Base-by-base conservation (phyloP, 2,113 vertebrate species). In the Petroica traversi region DNA sequence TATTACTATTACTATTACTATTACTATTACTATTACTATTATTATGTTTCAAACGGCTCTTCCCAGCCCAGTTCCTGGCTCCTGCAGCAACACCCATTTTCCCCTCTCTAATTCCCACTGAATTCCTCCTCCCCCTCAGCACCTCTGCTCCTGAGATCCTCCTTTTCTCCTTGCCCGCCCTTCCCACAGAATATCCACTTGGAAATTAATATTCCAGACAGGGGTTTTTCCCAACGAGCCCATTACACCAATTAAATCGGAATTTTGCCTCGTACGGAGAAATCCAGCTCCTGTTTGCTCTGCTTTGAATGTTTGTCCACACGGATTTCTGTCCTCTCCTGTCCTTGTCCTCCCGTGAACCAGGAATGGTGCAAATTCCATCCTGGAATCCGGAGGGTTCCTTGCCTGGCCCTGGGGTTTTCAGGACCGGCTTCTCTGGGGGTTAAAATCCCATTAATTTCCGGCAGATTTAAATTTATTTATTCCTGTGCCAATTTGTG, bases 321-420 rank as follows among this genome's bases (percentile, higher is more conserved):
- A 34, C 36, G 5, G 46, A 48, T 58, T 79, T 79, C 52, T 19
- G 76, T 66, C 41, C 66, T 12, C 31, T 26, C 18, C 34, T 73
- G 92, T 83, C 95, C 95, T 96, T 93, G 95, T 94, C 94, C 95
- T 89, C 49, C 58, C 17, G 5, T 28, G 95, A 86, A 68, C 95
- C 59, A 8, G 4, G 26, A 64, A 48, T 7, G 58, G 28, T 33
- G 48, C 43, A 46, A 46, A 92, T 82, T 82, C 79, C 76, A 55
- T 55, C 89, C 80, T 52, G 62, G 61, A 19, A 64, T 51, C 17
- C 1, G 11, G 6, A 23, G 22, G 40, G n/a, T 26, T 85, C 66
- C 76, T 55, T 46, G 76, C 76, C 81, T 73, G 13, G 67, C 48
- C 76, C n/a, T 8, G n/a, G 75, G 72, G 14, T 64, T 61, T 94